These are phyloP conservation scores for Anhinga rufa DNA, from an alignment of 2,113 vertebrate species.

Conservation along the genomic window DNA sequence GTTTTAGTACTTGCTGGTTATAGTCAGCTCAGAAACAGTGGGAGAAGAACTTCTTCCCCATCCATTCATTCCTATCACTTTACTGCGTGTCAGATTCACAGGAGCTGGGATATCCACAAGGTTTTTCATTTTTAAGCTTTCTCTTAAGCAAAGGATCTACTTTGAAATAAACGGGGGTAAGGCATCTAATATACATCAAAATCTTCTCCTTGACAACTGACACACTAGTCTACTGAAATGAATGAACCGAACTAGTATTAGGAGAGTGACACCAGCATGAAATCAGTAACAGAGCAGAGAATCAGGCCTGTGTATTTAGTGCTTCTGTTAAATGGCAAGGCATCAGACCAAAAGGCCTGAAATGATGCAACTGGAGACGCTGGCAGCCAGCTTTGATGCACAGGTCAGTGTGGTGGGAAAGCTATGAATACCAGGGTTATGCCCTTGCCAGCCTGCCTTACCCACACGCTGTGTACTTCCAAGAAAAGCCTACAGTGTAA, in stretches of 20 bases:
- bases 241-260: background rate
- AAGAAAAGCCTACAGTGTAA: slow-evolving; percentile 43
- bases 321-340: background rate
- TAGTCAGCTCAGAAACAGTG: background rate
- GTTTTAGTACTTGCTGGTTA: background rate
- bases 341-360: slow-evolving; percentile 14
- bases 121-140: background rate
- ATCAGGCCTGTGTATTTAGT: background rate
- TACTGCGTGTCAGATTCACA: background rate
- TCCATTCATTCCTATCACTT: background rate
- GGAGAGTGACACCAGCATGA: background rate
- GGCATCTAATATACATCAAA: background rate
- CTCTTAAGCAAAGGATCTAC: background rate
- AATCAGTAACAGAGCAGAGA: slow-evolving; percentile 1
- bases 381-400: slow-evolving; percentile 19
- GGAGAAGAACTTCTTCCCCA: background rate
- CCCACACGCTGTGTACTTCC: slow-evolving; percentile 24
- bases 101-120: background rate
- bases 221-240: background rate
- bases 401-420: slow-evolving; percentile 22
- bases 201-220: background rate
- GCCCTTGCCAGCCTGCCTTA: slow-evolving; percentile 48
- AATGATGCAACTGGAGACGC: slow-evolving; percentile 22
- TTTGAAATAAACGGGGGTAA: background rate
- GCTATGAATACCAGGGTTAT: slow-evolving; percentile 60